Evolutionary conservation across 2,797 vertebrate species (phyloP), one percentile per base, ranked within the genome.

Genomic region (Poliocrania exsul): DNA sequence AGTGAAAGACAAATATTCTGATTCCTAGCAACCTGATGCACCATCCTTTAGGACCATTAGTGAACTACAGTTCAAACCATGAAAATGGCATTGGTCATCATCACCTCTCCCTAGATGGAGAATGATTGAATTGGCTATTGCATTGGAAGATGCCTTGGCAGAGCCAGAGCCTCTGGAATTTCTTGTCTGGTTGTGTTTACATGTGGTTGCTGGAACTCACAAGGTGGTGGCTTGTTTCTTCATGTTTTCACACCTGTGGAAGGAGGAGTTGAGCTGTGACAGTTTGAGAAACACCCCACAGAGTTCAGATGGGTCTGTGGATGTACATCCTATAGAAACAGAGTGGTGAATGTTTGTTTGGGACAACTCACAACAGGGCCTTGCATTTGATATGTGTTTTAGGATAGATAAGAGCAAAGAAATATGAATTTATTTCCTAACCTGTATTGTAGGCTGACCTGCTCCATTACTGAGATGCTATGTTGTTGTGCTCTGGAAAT

Each of bases 301-400:
- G 31, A 31, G 23, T 53, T 82, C 16, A 28, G 57, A 5, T 1
- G 5, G 37, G 28, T 57, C 53, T 73, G 67, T n/a, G 74, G 58
- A 18, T 1, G 29, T 20, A 7, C 37, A 21, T 19, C 35, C 23
- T 18, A 35, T 6, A 60, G 78, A 57, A 65, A 49, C 53, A 77
- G 57, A 90, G 44, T 5, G 31, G 31, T 0, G 0, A 67, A 50
- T 25, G n/a, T 29, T 87, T 11, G 1, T 19, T 4, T 51, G 33
- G 40, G 53, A 38, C 35, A 24, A 6, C 17, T 37, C 5, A 3
- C 64, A 74, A 31, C 21, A 71, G 35, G 24, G 11, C 60, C 64
- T 54, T 69, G 37, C 53, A 46, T 88, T 75, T 25, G 4, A 6
- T 23, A 5, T 21, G 12, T 58, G 54, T 53, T 92, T 83, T 49